These are phyloP conservation scores for Agonopterix alstromeriana DNA, from an alignment of 2,888 invertebrate genomes.

Conservation along the genomic window DNA sequence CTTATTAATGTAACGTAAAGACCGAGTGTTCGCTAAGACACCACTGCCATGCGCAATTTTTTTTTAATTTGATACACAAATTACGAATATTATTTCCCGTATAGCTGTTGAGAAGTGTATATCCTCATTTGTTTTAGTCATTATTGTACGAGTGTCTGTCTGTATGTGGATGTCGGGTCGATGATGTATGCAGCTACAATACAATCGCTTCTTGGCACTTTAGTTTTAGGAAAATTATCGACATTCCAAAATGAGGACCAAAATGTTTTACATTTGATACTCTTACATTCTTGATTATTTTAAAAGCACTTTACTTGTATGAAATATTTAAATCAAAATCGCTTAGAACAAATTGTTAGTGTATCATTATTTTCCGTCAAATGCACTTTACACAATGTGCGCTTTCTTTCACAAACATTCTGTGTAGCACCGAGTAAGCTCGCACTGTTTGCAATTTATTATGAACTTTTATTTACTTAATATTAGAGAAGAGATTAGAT, in stretches of 20 bases:
- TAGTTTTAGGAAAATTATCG: slow-evolving; percentile 42
- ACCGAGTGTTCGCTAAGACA: slow-evolving; percentile 65
- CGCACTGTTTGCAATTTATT: slow-evolving; percentile 62
- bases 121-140: slow-evolving; percentile 56
- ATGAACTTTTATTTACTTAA: slow-evolving; percentile 60
- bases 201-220: slow-evolving; percentile 32
- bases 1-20: slow-evolving; percentile 51
- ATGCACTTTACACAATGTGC: slow-evolving; percentile 1
- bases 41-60: slow-evolving; percentile 74
- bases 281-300: slow-evolving; percentile 9
- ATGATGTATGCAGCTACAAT: slow-evolving; percentile 45
- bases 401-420: slow-evolving; percentile 9
- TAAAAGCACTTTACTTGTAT: slow-evolving; percentile 19
- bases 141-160: slow-evolving; percentile 52
- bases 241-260: slow-evolving; percentile 72
- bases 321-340: slow-evolving; percentile 7
- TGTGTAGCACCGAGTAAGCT: slow-evolving; percentile 16
- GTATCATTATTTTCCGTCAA: slow-evolving; percentile 6
- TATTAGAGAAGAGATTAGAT: slow-evolving; percentile 70
- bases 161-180: slow-evolving; percentile 30
- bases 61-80: slow-evolving; percentile 50
- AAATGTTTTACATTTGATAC: slow-evolving; percentile 26
- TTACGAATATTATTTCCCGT: slow-evolving; percentile 49
- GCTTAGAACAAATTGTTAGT: slow-evolving; percentile 4
- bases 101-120: slow-evolving; percentile 44